Base-by-base conservation (phyloP, 2,888 invertebrate genomes). In the Sclerodermus sp. region DNA sequence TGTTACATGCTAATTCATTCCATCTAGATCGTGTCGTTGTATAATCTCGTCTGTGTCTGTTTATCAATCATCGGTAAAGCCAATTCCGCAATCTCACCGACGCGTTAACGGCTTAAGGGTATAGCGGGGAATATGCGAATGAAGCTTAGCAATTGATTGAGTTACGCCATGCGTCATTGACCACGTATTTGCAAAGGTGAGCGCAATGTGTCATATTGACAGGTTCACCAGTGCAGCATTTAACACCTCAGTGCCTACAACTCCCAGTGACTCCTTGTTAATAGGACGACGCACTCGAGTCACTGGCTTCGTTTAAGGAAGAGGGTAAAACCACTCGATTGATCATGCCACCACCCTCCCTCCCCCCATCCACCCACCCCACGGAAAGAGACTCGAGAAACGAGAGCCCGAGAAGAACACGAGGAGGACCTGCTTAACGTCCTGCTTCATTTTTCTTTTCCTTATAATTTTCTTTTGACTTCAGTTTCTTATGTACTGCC, bases 91-190 rank as follows among this genome's bases (percentile, higher is more conserved):
- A 47, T 13, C 13, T 34, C 34, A 34, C 48, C 45, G 44, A 36
- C 49, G 56, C 48, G 51, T 46, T 47, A 61, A 12, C 23, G 23
- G 13, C 12, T 34, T 12, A 12, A 34, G 34, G 34, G 3, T 34
- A 4, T 34, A 50, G 46, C 53, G 47, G 45, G 49, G 57, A 64
- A 63, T 61, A 61, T 55, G 55, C 61, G 63, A 64, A 63, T 59
- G 61, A 47, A 55, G 51, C 55, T 59, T 59, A 63, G 60, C 59
- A 64, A 64, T 61, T 64, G 64, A 63, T 63, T 61, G 64, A 59
- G 53, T 63, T 61, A 61, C 55, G 61, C 57, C 55, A 55, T 59
- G 59, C 61, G 59, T 59, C 64, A 61, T 59, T 64, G 64, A 50
- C 49, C 52, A 34, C 45, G 55, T 57, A 57, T 55, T 60, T 47